Conservation (phyloP, 2,797 vertebrate genomes). For the Anguilla obscura region DNA sequence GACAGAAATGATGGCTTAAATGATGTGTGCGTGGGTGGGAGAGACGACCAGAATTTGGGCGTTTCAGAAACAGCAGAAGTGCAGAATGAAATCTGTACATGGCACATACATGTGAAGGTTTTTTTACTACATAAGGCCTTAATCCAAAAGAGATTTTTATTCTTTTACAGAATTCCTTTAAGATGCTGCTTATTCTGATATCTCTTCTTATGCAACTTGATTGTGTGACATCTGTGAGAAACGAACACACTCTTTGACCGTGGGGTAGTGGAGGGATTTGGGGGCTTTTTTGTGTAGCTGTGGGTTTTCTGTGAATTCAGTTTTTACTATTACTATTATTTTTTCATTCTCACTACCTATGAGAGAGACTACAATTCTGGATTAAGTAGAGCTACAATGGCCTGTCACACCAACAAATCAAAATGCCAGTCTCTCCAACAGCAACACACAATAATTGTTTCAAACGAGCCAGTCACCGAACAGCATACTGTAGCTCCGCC, state of each 20-base stretch:
- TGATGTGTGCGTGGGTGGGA: neutral
- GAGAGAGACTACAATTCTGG: neutral
- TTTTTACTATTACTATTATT: neutral
- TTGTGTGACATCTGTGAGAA: neutral
- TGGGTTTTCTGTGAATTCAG: neutral
- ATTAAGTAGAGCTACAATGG: neutral
- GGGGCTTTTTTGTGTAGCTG: too few relatives aligned
- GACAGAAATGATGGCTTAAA: neutral
- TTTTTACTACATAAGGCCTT: neutral
- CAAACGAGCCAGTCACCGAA: neutral
- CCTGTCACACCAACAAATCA: neutral
- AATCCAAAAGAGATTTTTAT: neutral
- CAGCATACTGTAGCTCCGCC: neutral
- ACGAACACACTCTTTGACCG: neutral
- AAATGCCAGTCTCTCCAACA: neutral
- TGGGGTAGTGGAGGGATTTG: neutral
- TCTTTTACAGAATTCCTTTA: neutral
- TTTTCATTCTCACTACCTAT: neutral
- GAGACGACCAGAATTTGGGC: slow-evolving; percentile 11
- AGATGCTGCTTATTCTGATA: slow-evolving; percentile 15
- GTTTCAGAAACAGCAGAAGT: neutral
- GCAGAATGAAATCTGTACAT: neutral
- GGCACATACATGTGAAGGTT: neutral
- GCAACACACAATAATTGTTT: neutral
- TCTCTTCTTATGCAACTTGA: neutral